Evolutionary conservation across 2,888 invertebrate species (phyloP), one percentile per base, ranked within the genome.

Genomic region (Gastracanthus pulcherrimus): DNA sequence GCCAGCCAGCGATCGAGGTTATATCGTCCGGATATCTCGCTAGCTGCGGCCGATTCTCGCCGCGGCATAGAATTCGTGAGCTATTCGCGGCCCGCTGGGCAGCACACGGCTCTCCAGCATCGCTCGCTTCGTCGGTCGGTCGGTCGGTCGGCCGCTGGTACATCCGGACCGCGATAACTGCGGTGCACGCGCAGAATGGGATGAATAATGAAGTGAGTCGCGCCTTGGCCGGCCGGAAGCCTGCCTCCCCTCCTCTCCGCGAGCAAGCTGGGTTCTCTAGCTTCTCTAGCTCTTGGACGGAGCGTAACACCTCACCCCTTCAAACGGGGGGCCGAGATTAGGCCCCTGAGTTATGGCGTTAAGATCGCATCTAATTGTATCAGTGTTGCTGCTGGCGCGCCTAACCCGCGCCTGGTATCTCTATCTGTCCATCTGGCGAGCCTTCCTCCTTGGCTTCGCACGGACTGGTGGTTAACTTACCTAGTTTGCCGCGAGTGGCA

Each of bases 341-440:
- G 90, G 89, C 89, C n/a, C n/a, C 84, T 91, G 90, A 91, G 89
- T 91, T 91, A 91, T 91, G 88, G 90, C 87, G 88, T 88, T 89
- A 88, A 90, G 91, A 91, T 91, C 89, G 88, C 88, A 91, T 91
- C 91, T 90, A 90, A 91, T 91, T 91, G 91, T 91, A 91, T 91
- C 91, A 90, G 90, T 88, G 86, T 85, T 87, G 86, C 84, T 51
- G 9, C n/a, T 9, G 41, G 13, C 51, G 1, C 60, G 86, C 58
- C 55, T 66, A 41, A 51, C 67, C 16, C 19, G 23, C n/a, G 9
- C 7, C 31, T 86, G 82, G 84, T 45, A 38, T 64, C 55, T 36
- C 86, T 85, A 80, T 87, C 89, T 90, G 90, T 91, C 89, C 90
- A 87, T 87, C 89, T 80, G 72, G 45, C 38, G 36, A 13, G 38